These are phyloP conservation scores for Bellardia pandia DNA, from an alignment of 2,888 invertebrate species.

Conservation along the genomic window DNA sequence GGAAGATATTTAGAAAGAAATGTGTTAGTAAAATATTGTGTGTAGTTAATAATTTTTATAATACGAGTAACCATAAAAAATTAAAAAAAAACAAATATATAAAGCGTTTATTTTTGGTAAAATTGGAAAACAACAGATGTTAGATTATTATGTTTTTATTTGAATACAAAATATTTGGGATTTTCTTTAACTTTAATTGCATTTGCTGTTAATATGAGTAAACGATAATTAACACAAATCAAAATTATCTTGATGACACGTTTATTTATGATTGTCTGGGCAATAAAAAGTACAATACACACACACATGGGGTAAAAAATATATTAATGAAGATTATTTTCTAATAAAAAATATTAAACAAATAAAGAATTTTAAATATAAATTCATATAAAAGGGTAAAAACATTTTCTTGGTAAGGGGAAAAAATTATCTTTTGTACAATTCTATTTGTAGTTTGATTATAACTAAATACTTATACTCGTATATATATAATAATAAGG, in stretches of 20 bases:
- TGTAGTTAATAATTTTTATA: background rate
- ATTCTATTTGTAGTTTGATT: too few relatives aligned
- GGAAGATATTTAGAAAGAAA: background rate
- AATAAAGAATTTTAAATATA: background rate
- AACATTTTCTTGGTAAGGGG: too few relatives aligned
- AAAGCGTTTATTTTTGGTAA: background rate
- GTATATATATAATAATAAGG: too few relatives aligned
- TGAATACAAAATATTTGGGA: background rate
- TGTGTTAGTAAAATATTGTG: background rate
- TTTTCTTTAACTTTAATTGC: background rate
- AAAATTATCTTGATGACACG: background rate
- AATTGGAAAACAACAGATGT: slow-evolving; percentile 2
- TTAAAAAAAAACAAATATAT: background rate
- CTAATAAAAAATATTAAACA: background rate
- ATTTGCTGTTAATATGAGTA: slow-evolving; percentile 1
- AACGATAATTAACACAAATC: slow-evolving; percentile 39
- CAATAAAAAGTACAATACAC: slow-evolving; percentile 66
- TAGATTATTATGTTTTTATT: too few relatives aligned
- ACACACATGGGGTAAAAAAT: background rate
- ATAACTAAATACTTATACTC: too few relatives aligned
- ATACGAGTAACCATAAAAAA: slow-evolving; percentile 4
- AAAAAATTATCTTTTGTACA: too few relatives aligned
- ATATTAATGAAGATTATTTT: background rate
- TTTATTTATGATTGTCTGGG: slow-evolving; percentile 54
- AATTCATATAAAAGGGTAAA: too few relatives aligned